These are phyloP conservation scores for Trichonephila inaurata DNA, from an alignment of 1,140 invertebrate genomes.

Conservation along the genomic window DNA sequence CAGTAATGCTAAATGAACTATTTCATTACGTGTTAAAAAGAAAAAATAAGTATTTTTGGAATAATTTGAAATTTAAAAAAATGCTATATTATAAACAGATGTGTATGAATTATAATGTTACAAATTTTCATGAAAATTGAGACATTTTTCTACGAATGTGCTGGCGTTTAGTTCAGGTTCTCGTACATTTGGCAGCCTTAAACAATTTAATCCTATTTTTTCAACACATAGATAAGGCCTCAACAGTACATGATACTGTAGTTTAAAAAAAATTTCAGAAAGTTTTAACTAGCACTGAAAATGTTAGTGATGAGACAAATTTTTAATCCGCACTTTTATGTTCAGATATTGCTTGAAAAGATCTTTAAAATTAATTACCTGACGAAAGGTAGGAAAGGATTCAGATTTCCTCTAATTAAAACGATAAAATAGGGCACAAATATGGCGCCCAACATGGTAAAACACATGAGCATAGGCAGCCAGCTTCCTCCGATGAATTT, in stretches of 20 bases:
- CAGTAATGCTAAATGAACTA: too few relatives aligned
- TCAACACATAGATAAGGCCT: too few relatives aligned
- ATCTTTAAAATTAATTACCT: slow-evolving; percentile 12
- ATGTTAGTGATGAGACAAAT: neutral
- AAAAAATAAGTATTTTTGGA: too few relatives aligned
- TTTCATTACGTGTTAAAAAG: too few relatives aligned
- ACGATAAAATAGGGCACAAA: slow-evolving; percentile 71
- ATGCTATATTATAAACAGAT: too few relatives aligned
- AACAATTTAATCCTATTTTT: too few relatives aligned
- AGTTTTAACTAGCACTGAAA: neutral
- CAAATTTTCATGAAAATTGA: too few relatives aligned
- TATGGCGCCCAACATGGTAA: slow-evolving; percentile 23
- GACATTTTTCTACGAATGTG: too few relatives aligned
- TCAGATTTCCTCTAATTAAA: slow-evolving; percentile 31
- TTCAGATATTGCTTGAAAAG: neutral
- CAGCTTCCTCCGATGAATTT: slow-evolving; percentile 61
- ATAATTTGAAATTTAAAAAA: too few relatives aligned
- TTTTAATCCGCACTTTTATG: neutral
- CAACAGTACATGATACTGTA: neutral
- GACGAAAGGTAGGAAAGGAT: slow-evolving; percentile 56
- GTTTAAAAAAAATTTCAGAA: neutral
- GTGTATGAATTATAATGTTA: too few relatives aligned
- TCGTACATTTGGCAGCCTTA: too few relatives aligned
- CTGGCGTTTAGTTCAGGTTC: too few relatives aligned
- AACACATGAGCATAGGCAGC: slow-evolving; percentile 39